These are phyloP conservation scores for Pygathrix nemaeus DNA, from an alignment of 2,113 vertebrate species.

Conservation along the genomic window DNA sequence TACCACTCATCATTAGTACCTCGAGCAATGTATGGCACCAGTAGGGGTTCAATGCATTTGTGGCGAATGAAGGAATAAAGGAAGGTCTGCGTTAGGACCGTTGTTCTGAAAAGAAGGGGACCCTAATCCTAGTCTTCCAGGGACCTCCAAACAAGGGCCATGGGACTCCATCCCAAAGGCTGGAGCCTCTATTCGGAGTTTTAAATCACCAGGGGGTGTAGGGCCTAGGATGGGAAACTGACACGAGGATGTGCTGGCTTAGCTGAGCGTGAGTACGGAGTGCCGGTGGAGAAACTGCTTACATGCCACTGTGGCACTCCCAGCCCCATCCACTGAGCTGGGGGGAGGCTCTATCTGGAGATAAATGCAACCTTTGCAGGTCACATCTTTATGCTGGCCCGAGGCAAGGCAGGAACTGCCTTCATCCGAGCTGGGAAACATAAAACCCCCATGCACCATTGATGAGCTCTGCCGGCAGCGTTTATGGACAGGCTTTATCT, in stretches of 20 bases:
- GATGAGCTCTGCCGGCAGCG: not conserved
- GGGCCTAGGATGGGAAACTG: not conserved
- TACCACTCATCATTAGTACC: not conserved
- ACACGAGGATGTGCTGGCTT: not conserved
- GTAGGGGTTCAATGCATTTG: not conserved
- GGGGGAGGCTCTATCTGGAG: not conserved
- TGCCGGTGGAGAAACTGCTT: not conserved
- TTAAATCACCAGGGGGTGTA: not conserved
- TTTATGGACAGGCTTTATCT: conserved; percentile 24
- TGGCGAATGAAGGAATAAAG: not conserved
- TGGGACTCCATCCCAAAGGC: not conserved
- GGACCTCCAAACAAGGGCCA: not conserved
- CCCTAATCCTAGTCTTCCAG: not conserved
- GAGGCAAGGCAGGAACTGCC: not conserved
- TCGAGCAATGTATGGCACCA: not conserved
- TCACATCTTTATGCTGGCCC: conserved; percentile 31
- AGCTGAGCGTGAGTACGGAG: not conserved
- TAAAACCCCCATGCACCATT: not conserved
- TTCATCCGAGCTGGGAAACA: not conserved
- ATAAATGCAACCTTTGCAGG: not conserved
- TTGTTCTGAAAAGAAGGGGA: not conserved
- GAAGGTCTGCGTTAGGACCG: not conserved
- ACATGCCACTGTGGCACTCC: not conserved
- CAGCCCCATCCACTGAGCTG: not conserved
- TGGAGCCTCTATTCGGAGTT: not conserved